Evolutionary conservation across 2,888 invertebrate genomes (phyloP).

Genomic region (Smittia sp.): DNA sequence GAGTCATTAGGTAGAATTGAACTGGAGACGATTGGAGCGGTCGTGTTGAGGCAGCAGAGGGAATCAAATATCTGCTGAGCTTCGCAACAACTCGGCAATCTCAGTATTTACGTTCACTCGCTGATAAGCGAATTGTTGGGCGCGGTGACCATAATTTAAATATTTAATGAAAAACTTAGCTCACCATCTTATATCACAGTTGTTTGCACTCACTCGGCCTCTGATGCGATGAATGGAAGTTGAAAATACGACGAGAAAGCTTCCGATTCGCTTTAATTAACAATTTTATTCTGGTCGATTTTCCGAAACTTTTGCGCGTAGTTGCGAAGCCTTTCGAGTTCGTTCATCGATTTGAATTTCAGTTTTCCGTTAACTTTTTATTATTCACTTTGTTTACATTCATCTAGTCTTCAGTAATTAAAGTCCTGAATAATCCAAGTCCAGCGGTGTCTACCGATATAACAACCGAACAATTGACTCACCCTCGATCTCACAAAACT

Average conservation of each 20-base stretch:
- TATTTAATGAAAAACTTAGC: background rate
- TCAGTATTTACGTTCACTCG: background rate
- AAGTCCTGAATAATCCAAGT: too few species aligned
- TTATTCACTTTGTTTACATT: too few species aligned
- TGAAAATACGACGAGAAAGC: background rate
- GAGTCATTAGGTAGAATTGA: background rate
- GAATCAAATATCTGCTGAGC: too few species aligned
- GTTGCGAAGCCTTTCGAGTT: too few species aligned
- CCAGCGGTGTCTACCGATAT: too few species aligned
- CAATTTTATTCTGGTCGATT: background rate
- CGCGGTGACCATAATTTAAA: constrained; percentile 4
- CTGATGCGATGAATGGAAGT: constrained; percentile 11
- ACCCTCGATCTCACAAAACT: too few species aligned
- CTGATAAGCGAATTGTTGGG: constrained; percentile 7
- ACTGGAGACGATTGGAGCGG: background rate
- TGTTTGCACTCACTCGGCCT: constrained; percentile 21
- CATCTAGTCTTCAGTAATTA: too few species aligned
- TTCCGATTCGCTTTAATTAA: background rate
- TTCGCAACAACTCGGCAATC: background rate
- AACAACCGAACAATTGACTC: too few species aligned
- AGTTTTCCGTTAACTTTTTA: too few species aligned
- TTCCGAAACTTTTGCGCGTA: background rate
- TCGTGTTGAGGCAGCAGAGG: too few species aligned
- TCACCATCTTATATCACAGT: constrained; percentile 41
- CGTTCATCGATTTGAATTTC: too few species aligned